phyloP scores from a whole-genome alignment of 2,888 invertebrate species.

The Gasteruption jaculator region DNA sequence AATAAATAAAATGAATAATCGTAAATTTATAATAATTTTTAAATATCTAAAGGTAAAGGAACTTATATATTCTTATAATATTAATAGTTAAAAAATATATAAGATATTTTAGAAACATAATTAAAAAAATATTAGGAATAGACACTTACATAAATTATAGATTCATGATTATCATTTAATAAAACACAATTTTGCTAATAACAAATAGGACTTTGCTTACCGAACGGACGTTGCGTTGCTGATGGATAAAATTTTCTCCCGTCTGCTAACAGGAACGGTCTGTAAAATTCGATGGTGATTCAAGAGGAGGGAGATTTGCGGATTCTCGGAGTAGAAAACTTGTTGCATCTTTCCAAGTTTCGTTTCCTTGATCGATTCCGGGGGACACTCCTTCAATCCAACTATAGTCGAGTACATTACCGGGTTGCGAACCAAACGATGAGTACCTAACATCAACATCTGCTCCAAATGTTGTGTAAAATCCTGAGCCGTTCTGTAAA shows the following conservation, averaged over 20 bases:
- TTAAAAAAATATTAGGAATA: no score
- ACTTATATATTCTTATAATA: no score
- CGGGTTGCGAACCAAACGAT: slow-evolving; percentile 33
- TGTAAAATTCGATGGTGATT: slow-evolving; percentile 35
- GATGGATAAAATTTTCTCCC: slow-evolving; percentile 42
- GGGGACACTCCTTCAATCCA: slow-evolving; percentile 42
- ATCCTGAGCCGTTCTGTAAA: slow-evolving; percentile 40
- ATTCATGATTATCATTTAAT: no score
- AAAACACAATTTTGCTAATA: no score
- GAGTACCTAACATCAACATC: slow-evolving; percentile 43
- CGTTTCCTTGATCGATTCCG: slow-evolving; percentile 41
- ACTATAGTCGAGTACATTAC: slow-evolving; percentile 36
- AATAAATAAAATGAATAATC: no score
- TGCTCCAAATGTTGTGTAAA: slow-evolving; percentile 40
- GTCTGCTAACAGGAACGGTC: slow-evolving; percentile 35
- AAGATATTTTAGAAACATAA: slow-evolving; percentile 1
- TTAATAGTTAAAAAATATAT: no score
- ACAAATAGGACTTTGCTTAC: no score
- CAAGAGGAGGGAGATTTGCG: slow-evolving; percentile 36
- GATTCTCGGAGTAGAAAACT: slow-evolving; percentile 43
- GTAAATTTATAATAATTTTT: no score
- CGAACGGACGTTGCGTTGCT: slow-evolving; percentile 33
- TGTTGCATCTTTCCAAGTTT: slow-evolving; percentile 33
- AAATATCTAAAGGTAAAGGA: no score
- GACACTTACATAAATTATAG: no score